These are phyloP conservation scores for Oryzias javanicus DNA, from an alignment of 2,113 vertebrate species.

Conservation along the genomic window DNA sequence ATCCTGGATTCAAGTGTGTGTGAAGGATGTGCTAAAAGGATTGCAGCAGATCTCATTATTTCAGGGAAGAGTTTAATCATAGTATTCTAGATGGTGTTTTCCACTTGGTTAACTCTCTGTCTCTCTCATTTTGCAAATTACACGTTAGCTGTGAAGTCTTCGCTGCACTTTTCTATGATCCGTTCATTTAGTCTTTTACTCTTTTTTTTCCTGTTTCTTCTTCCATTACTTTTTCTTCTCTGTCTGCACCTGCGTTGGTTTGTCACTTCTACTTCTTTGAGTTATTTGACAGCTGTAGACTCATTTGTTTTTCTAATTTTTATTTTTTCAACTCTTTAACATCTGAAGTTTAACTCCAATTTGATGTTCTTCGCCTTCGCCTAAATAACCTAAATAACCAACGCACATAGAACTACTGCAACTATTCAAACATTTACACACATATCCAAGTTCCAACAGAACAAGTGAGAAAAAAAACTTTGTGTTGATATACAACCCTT, in stretches of 20 bases:
- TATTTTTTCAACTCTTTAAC: not conserved
- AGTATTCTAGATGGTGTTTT: conserved; percentile 58
- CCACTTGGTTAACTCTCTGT: conserved; percentile 57
- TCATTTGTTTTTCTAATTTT: no score
- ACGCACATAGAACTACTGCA: no score
- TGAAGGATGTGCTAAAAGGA: conserved; percentile 50
- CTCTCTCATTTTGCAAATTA: conserved; percentile 42
- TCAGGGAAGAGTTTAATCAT: conserved; percentile 66
- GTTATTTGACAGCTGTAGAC: no score
- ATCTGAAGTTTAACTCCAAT: no score
- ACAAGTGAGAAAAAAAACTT: no score
- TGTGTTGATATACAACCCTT: no score
- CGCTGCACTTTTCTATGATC: conserved; percentile 8
- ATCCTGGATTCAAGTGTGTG: conserved; percentile 31
- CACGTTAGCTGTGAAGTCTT: conserved; percentile 16
- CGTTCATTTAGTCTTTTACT: not conserved
- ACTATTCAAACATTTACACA: no score
- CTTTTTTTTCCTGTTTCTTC: not conserved
- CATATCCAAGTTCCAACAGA: no score
- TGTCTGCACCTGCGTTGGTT: not conserved
- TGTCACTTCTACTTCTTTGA: not conserved
- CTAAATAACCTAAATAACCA: no score
- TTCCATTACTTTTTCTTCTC: not conserved
- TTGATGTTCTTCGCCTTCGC: no score
- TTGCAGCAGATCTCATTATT: conserved; percentile 65